phyloP scores from a whole-genome alignment of 2,113 vertebrate genomes.

The Protobothrops mucrosquamatus region DNA sequence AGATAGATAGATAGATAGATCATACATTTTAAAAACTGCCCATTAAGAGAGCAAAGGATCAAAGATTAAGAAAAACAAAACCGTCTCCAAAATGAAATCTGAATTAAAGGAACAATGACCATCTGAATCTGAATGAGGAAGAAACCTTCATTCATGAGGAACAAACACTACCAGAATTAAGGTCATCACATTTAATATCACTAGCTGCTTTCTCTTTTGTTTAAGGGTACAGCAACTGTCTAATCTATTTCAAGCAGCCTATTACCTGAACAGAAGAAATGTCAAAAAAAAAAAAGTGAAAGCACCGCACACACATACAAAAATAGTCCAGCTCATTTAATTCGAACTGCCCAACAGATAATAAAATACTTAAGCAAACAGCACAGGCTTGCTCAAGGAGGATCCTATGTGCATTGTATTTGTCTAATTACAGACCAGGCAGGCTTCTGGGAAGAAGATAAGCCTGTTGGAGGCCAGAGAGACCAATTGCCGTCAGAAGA shows the following conservation, averaged over 20 bases:
- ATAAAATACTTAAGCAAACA: conserved; percentile 25
- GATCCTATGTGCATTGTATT: neutral
- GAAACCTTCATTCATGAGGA: neutral
- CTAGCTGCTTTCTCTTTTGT: neutral
- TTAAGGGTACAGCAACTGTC: conserved; percentile 1
- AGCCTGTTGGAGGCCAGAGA: neutral
- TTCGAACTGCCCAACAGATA: conserved; percentile 27
- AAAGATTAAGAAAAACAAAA: neutral
- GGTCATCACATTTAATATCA: conserved; percentile 20
- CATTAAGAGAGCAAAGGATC: neutral
- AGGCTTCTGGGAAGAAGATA: neutral
- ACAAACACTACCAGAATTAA: conserved; percentile 32
- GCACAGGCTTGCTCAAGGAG: neutral
- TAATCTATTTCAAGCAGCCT: conserved; percentile 11
- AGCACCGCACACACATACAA: neutral
- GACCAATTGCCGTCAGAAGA: neutral
- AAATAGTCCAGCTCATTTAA: conserved; percentile 46
- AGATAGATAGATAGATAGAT: neutral
- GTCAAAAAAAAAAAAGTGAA: conserved; percentile 13
- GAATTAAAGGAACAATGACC: conserved; percentile 29
- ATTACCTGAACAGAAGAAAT: neutral
- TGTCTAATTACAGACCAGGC: neutral
- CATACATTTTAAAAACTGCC: neutral
- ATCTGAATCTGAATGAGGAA: conserved; percentile 19
- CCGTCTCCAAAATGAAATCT: conserved; percentile 24